Evolutionary conservation across 1,140 invertebrate genomes (phyloP), one percentile per base, ranked within the genome.

Genomic region (Ceratosolen fusciceps): DNA sequence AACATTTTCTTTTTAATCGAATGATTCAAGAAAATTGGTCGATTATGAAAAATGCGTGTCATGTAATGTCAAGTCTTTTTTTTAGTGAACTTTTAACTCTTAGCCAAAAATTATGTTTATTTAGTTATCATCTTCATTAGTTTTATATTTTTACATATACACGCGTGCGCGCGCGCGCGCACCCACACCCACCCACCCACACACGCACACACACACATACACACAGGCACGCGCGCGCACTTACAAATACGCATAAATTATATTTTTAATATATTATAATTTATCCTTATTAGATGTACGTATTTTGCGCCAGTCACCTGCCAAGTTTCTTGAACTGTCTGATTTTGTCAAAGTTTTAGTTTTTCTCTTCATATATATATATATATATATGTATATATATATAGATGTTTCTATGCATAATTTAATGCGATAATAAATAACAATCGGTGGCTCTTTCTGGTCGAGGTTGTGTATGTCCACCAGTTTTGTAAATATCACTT

Each of bases 21-120:
- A 5, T 34, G 26, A 60, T 16, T 19, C 31, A 73, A 73, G 3
- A 34, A 21, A 47, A 10, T 47, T 49, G 12, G 0, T 54, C 2
- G 19, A 29, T 21, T 68, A 60, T 21, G 24, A 56, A 3, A 29
- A 68, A 58, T 8, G 58, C 31, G 43, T 65, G 74, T 79, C 56
- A 70, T 74, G 78, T 79, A 81, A 82, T 54, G 31, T 37, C 47
- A 12, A 76, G 62, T 76, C 31, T 54, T 54, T 58, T 24, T 58
- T 58, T 34, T 77, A 84, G 85, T 84, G 84, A 86, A 87, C 84
- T 84, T 87, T 89, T 89, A 87, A 78, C 81, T 87, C 85, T 88
- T 90, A 89, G 88, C 88, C 88, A 90, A 90, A 90, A 90, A 90
- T 89, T 90, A 89, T 85, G 86, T 89, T 90, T 90, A 90, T 86